phyloP scores from a whole-genome alignment of 2,797 vertebrate genomes.

The Myripristis jacobus region DNA sequence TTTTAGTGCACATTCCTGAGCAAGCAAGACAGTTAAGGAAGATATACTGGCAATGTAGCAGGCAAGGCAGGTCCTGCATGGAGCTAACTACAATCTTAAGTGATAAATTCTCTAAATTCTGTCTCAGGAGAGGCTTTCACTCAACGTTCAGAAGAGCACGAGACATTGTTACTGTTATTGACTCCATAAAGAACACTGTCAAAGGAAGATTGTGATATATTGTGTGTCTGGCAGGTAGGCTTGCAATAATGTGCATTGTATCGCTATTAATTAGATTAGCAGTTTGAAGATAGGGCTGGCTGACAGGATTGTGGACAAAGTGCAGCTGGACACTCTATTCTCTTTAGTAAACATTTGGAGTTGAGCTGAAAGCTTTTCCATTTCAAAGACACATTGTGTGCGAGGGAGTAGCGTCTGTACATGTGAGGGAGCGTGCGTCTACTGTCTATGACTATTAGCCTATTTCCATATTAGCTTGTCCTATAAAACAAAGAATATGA shows the following conservation, averaged over 20 bases:
- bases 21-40: slow-evolving; percentile 21
- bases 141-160: slow-evolving; percentile 36
- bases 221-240: neutral
- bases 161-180: slow-evolving; percentile 3
- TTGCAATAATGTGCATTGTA: slow-evolving; percentile 29
- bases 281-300: slow-evolving; percentile 50
- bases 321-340: slow-evolving; percentile 49
- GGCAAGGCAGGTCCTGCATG: slow-evolving; percentile 11
- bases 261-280: slow-evolving; percentile 47
- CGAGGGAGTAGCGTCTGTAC: slow-evolving; percentile 26
- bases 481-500: slow-evolving; percentile 28
- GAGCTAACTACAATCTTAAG: slow-evolving; percentile 6
- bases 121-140: neutral
- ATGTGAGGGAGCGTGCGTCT: slow-evolving; percentile 21
- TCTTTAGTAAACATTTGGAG: slow-evolving; percentile 65
- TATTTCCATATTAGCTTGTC: slow-evolving; percentile 55
- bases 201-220: slow-evolving; percentile 5
- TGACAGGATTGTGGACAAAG: slow-evolving; percentile 55
- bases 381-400: slow-evolving; percentile 51
- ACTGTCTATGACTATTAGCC: slow-evolving; percentile 37
- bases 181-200: slow-evolving; percentile 5
- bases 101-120: slow-evolving; percentile 16
- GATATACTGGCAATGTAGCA: slow-evolving; percentile 24
- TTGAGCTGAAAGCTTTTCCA: slow-evolving; percentile 73
- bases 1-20: slow-evolving; percentile 28